Base-by-base conservation (phyloP, 2,888 invertebrate genomes). In the Dorcus hopei region DNA sequence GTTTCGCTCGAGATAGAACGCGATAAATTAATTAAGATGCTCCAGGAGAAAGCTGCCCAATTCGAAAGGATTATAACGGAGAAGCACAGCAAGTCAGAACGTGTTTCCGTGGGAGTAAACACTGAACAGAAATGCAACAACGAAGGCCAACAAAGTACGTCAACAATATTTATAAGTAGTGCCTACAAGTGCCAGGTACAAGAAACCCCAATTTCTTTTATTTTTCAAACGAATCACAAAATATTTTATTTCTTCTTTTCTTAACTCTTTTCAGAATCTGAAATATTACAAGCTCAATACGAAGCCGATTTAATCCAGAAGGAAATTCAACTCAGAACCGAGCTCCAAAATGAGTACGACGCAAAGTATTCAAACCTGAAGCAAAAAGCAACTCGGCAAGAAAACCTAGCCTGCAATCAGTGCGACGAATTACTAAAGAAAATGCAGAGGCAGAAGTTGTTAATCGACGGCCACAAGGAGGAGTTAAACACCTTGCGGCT, bases 11-110 rank as follows among this genome's bases (percentile, higher is more conserved):
- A 66, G 52, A 45, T 61, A 11, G 66, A 68, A 58, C 61, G 67
- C 6, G 69, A 69, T 43, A 53, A 33, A 49, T 52, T 69, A 41
- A 67, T 67, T 26, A 53, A 63, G 48, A 58, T 60, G 8, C 52
- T 70, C 38, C 65, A 67, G 54, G 62, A 65, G 23, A 70, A 69
- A 59, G 69, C 70, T 3, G 60, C 63, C 0, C 61, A 65, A 56
- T 67, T 70, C 56, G 64, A 70, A 41, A 61, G 66, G 33, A 59
- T 69, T n/a, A 68, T 70, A 41, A 59, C 61, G 23, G 61, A 67
- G 33, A 64, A 58, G 9, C 61, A 61, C 47, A 52, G n/a, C 8
- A 40, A 57, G 48, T 43, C 55, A 2, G 38, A 58, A 40, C 19
- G 45, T 11, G 11, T 54, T 42, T 60, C 64, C 8, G 45, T 63